These are phyloP conservation scores for Ceyx cyanopectus DNA, from an alignment of 2,113 vertebrate genomes.

Conservation along the genomic window DNA sequence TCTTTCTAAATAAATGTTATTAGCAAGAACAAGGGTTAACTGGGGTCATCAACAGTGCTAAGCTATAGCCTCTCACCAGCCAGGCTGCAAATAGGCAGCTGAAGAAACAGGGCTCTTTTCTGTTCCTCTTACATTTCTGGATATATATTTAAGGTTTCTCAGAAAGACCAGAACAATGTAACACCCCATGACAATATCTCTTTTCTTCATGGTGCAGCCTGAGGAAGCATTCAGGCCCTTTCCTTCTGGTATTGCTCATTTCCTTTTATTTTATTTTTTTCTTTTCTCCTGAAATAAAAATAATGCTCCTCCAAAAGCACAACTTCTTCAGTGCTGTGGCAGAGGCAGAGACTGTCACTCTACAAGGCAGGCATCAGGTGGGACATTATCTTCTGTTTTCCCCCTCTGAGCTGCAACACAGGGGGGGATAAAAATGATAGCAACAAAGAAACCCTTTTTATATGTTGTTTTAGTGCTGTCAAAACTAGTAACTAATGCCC, in stretches of 20 bases:
- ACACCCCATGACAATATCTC: neutral
- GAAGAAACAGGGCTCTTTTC: neutral
- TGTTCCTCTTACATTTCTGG: conserved; percentile 6
- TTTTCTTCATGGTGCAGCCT: neutral
- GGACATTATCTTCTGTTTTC: conserved; percentile 7
- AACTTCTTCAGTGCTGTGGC: neutral
- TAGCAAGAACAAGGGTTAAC: neutral
- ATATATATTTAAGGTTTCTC: conserved; percentile 31
- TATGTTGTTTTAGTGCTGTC: neutral
- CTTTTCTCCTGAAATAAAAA: neutral
- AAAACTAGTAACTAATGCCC: conserved; percentile 8
- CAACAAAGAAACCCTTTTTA: neutral
- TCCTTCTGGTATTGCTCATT: conserved; percentile 53
- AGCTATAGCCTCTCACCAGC: neutral
- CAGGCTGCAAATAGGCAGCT: neutral
- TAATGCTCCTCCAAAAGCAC: neutral
- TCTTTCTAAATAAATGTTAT: neutral
- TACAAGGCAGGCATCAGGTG: neutral
- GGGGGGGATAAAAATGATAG: neutral
- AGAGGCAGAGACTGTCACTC: neutral
- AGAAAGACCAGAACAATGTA: conserved; percentile 37
- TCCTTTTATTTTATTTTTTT: neutral
- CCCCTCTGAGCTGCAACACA: neutral
- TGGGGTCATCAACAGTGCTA: neutral
- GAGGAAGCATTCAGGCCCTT: conserved; percentile 7